phyloP scores from a whole-genome alignment of 1,140 invertebrate genomes.

The Neotoxoptera formosana region DNA sequence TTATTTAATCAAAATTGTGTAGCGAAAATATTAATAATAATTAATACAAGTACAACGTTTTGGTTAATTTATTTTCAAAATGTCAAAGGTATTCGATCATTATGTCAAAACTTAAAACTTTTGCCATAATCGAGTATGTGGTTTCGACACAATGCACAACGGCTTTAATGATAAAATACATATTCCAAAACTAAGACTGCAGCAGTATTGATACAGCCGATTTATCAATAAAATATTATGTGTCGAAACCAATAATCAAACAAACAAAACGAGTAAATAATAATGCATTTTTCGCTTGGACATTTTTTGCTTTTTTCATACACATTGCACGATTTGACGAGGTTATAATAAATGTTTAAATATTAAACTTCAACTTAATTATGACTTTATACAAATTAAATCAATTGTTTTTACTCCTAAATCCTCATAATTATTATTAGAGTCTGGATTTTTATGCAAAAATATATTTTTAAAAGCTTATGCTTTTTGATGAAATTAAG shows the following conservation, averaged over 20 bases:
- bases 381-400: no score
- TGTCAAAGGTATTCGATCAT: constrained; percentile 12
- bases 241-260: neutral
- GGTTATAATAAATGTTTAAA: neutral
- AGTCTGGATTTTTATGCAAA: no score
- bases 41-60: no score
- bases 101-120: constrained; percentile 32
- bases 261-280: neutral
- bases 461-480: no score
- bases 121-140: neutral
- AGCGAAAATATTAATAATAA: neutral
- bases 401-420: no score
- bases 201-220: neutral
- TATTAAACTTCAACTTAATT: neutral
- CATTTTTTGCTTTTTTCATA: no score
- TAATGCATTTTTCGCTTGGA: neutral
- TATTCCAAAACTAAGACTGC: neutral
- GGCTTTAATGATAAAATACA: neutral
- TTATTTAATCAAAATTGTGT: neutral
- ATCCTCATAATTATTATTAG: no score
- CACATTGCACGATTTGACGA: neutral
- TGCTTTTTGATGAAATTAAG: no score
- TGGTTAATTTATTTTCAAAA: neutral
- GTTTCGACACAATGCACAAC: neutral
- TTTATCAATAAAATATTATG: neutral